Evolutionary conservation across 2,888 invertebrate species (phyloP).

Genomic region (Epicampocera succincta): DNA sequence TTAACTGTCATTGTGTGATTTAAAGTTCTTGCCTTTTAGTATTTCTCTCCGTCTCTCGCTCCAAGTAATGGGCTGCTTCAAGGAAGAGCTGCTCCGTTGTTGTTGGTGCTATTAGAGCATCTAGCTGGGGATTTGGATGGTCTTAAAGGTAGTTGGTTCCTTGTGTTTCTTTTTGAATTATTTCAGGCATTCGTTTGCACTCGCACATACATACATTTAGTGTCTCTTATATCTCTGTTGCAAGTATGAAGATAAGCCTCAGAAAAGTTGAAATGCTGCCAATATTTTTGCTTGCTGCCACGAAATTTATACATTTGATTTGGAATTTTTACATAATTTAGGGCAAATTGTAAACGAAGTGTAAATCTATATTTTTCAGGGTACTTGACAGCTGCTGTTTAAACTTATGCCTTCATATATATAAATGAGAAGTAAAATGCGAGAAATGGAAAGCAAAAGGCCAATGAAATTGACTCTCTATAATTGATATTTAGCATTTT

Average conservation of each 20-base stretch:
- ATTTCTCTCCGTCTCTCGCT: neutral
- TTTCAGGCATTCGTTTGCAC: slow-evolving; percentile 1
- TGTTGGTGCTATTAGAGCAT: slow-evolving; percentile 49
- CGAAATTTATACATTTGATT: slow-evolving; percentile 16
- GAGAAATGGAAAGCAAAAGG: no score
- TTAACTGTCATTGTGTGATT: slow-evolving; percentile 80
- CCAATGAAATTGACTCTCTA: no score
- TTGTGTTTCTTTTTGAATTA: slow-evolving; percentile 67
- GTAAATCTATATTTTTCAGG: slow-evolving; percentile 56
- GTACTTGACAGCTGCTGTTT: slow-evolving; percentile 45
- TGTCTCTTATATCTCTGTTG: slow-evolving; percentile 71
- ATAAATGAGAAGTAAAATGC: no score
- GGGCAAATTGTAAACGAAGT: slow-evolving; percentile 62
- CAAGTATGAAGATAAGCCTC: slow-evolving; percentile 51
- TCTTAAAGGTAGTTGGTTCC: slow-evolving; percentile 74
- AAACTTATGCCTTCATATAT: neutral
- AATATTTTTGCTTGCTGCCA: slow-evolving; percentile 43
- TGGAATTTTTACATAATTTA: slow-evolving; percentile 55
- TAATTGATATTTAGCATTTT: no score
- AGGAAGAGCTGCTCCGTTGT: neutral
- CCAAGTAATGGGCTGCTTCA: slow-evolving; percentile 43
- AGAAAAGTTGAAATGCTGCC: slow-evolving; percentile 70
- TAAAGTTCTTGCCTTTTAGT: slow-evolving; percentile 76
- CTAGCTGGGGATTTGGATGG: slow-evolving; percentile 62
- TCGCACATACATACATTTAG: slow-evolving; percentile 59